Base-by-base conservation (phyloP, 2,888 invertebrate species). In the Torymus auratus region DNA sequence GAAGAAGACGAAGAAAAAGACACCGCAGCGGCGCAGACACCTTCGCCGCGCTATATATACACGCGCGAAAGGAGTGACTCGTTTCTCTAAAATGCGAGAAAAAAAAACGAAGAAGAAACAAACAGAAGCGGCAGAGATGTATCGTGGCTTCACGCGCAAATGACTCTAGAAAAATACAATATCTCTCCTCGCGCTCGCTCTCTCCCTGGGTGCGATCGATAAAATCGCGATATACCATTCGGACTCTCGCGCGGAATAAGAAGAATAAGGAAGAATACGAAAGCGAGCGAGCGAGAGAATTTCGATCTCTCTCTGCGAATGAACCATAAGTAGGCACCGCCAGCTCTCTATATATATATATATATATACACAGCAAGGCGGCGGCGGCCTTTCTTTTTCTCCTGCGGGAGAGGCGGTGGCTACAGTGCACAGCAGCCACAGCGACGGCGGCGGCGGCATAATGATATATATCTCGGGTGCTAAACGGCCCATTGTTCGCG, bases 401-500 rank as follows among this genome's bases (percentile, higher is more conserved):
- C 58, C 67, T 72, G 13, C 12, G 61, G 62, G 14, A 53, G 77
- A 80, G 52, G 85, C 83, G 84, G 84, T 86, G 87, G 86, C 15
- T 60, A 61, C 28, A 28, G 64, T 28, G 28, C 28, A 28, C 53
- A 73, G 64, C 41, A 67, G 28, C 78, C 80, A 80, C 75, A 77
- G 69, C 70, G 71, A 72, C 78, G 75, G 86, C 84, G 85, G 86
- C 84, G 85, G 84, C 87, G 87, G 87, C 88, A 87, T 88, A 88
- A 90, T 90, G 90, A 90, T 89, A 89, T 90, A 89, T 90, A 89
- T 89, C 89, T 90, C 83, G 86, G 86, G 88, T 86, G 88, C 89
- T 89, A 90, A 90, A 90, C 88, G 90, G 89, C 89, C 90, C 89
- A 90, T 91, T 90, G 90, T 90, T 89, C 85, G 85, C 86, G 84